Evolutionary conservation across 2,888 invertebrate genomes (phyloP).

Genomic region (Caradrina clavipalpis): DNA sequence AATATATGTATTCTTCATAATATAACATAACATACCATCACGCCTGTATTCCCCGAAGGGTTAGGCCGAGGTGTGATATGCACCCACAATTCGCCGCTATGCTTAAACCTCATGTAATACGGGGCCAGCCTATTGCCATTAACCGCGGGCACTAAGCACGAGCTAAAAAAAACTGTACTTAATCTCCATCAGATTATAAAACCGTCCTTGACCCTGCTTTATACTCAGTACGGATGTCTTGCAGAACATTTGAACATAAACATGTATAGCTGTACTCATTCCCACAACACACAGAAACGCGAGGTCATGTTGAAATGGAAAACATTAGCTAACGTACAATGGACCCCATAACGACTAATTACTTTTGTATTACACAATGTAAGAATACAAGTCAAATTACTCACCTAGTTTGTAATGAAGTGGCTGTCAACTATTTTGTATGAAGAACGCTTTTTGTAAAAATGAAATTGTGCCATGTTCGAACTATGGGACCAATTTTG

Average conservation of each 20-base stretch:
- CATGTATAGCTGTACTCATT: slow-evolving; percentile 71
- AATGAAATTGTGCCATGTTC: neutral
- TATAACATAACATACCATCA: too few relatives aligned
- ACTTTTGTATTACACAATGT: slow-evolving; percentile 68
- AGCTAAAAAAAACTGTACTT: too few relatives aligned
- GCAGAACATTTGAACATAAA: slow-evolving; percentile 53
- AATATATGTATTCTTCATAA: neutral
- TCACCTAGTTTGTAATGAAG: slow-evolving; percentile 38
- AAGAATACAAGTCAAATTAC: slow-evolving; percentile 32
- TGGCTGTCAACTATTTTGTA: slow-evolving; percentile 17
- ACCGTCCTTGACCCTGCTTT: slow-evolving; percentile 58
- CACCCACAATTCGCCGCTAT: too few relatives aligned
- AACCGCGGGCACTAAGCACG: too few relatives aligned
- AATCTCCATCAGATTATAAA: slow-evolving; percentile 4
- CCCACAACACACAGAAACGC: slow-evolving; percentile 71
- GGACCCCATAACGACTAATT: slow-evolving; percentile 68
- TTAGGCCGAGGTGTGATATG: too few relatives aligned
- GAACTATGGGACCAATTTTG: too few relatives aligned
- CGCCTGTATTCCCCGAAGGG: too few relatives aligned
- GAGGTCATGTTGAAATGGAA: slow-evolving; percentile 76
- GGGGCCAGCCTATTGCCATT: too few relatives aligned
- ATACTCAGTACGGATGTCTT: slow-evolving; percentile 48
- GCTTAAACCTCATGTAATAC: too few relatives aligned
- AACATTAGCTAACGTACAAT: slow-evolving; percentile 74
- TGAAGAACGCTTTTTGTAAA: slow-evolving; percentile 1